A percentile compares a stretch with the other conserved stretches of the same genome.
Evolutionary conservation across 2,888 invertebrate species (phyloP).

Genomic region (Dione juno): DNA sequence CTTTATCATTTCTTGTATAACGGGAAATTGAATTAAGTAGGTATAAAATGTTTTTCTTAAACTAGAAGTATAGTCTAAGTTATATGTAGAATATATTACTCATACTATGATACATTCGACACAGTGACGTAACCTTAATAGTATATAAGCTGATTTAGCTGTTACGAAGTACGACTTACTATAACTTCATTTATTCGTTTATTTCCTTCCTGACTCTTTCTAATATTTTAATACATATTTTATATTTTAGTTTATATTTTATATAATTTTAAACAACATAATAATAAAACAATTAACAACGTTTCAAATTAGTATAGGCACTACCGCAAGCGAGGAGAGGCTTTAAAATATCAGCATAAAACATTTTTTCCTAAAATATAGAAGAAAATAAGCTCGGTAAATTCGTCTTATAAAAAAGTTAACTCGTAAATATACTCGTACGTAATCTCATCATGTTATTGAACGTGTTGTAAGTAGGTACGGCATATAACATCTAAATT

Average conservation of each 20-base stretch:
- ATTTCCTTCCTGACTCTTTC: too few relatives aligned
- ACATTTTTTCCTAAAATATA: too few relatives aligned
- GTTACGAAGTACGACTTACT: neutral
- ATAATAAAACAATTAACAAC: too few relatives aligned
- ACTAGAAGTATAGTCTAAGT: neutral
- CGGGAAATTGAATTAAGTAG: slow-evolving; percentile 19
- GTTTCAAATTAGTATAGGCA: too few relatives aligned
- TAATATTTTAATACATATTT: too few relatives aligned
- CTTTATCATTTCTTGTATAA: slow-evolving; percentile 16
- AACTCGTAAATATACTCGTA: neutral
- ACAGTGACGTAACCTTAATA: neutral
- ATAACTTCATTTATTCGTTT: too few relatives aligned
- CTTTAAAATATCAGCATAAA: too few relatives aligned
- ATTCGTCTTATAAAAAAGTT: neutral
- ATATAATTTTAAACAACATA: too few relatives aligned
- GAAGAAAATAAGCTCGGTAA: neutral
- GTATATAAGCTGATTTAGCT: slow-evolving; percentile 1
- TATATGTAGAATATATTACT: slow-evolving; percentile 1
- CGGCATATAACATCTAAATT: slow-evolving; percentile 20
- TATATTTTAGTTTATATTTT: too few relatives aligned
- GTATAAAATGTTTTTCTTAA: neutral
- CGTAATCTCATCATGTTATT: slow-evolving; percentile 16
- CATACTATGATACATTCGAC: neutral
- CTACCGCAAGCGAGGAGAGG: too few relatives aligned
- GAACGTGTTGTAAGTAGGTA: slow-evolving; percentile 13